Percentiles rank a stretch among this genome's conserved stretches.
Evolutionary conservation across 1,140 invertebrate genomes (phyloP).

Genomic region (Caenorhabditis remanei): DNA sequence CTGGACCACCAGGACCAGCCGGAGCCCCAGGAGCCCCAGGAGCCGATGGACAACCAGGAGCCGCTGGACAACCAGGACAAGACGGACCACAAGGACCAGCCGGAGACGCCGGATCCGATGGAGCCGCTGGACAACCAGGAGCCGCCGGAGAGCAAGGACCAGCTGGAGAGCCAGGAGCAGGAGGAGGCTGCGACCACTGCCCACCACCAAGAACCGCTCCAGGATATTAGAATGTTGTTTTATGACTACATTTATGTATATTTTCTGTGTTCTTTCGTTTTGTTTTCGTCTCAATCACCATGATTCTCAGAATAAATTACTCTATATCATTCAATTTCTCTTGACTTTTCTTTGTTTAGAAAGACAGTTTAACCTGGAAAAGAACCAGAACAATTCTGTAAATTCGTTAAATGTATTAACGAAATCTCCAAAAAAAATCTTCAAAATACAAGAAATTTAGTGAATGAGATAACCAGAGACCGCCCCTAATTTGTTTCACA

Average conservation of each 20-base stretch:
- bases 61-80: slow-evolving; percentile 62
- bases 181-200: slow-evolving; percentile 63
- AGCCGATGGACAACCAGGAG: slow-evolving; percentile 61
- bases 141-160: slow-evolving; percentile 62
- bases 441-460: slow-evolving; percentile 3
- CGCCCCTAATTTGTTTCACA: slow-evolving; percentile 44
- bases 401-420: not conserved
- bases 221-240: slow-evolving; percentile 64
- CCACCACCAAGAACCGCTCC: slow-evolving; percentile 66
- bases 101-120: slow-evolving; percentile 64
- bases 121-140: slow-evolving; percentile 61
- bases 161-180: slow-evolving; percentile 61
- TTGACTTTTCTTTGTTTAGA: not conserved
- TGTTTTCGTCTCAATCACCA: slow-evolving; percentile 46
- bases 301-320: slow-evolving; percentile 54
- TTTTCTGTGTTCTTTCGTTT: slow-evolving; percentile 45
- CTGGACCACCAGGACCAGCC: slow-evolving; percentile 61
- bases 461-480: slow-evolving; percentile 4
- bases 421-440: not conserved
- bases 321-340: not conserved
- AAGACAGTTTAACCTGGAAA: not conserved
- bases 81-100: slow-evolving; percentile 62
- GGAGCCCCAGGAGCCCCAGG: slow-evolving; percentile 63
- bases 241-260: slow-evolving; percentile 51
- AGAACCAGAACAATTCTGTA: no score